Percentiles rank a stretch among this genome's conserved stretches.
Conservation (phyloP, 1,140 invertebrate genomes). For the Artemia franciscana region DNA sequence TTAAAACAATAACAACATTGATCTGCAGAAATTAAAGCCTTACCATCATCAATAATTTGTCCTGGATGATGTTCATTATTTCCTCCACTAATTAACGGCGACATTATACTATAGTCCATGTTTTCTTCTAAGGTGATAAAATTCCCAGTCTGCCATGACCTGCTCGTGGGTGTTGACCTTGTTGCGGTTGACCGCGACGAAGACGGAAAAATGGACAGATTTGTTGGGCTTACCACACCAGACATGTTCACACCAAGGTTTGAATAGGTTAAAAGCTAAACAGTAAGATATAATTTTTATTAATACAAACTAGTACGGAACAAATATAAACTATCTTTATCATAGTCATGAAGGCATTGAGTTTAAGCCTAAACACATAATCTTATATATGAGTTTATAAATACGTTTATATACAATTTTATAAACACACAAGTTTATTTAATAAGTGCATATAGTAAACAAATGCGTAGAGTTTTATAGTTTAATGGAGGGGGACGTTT, state of each 20-base stretch:
- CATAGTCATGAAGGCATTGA: too few species aligned
- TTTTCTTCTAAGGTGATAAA: constrained; percentile 67
- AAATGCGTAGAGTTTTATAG: too few species aligned
- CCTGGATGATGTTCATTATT: constrained; percentile 27
- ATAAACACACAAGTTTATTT: too few species aligned
- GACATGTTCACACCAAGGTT: constrained; percentile 37
- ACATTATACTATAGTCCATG: constrained; percentile 63
- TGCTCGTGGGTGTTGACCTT: constrained; percentile 29
- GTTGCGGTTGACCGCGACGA: constrained; percentile 50
- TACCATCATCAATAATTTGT: constrained; percentile 2
- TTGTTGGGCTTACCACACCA: constrained; percentile 71
- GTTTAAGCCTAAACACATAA: too few species aligned
- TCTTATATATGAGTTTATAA: too few species aligned
- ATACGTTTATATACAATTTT: too few species aligned
- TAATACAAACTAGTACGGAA: background rate
- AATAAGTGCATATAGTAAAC: too few species aligned
- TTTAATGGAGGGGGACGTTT: too few species aligned
- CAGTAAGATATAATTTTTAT: constrained; percentile 1
- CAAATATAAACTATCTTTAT: too few species aligned
- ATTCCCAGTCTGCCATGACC: constrained; percentile 54
- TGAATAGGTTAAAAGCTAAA: constrained; percentile 50
- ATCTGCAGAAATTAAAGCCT: background rate
- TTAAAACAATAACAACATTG: too few species aligned
- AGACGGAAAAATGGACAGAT: constrained; percentile 44
- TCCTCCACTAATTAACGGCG: constrained; percentile 41